Base-by-base conservation (phyloP, 92 coral and sea anemone genomes). In the Desmophyllum pertusum region DNA sequence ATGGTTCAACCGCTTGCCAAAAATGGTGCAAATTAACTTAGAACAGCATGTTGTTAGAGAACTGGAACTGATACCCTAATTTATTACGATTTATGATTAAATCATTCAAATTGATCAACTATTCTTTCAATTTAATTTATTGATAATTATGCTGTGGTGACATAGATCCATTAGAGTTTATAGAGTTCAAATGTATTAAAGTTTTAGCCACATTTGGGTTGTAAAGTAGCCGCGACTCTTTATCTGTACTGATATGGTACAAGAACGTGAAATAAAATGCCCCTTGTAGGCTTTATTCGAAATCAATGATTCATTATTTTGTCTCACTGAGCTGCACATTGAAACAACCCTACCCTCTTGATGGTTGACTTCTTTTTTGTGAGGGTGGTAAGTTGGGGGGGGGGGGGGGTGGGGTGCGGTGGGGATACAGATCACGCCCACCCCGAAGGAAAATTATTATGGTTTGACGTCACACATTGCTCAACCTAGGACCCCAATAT, bases 101-200 rank as follows among this genome's bases (percentile, higher is more conserved):
- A 41, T 39, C 57, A 62, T 42, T 78, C 25, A 61, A 42, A 40
- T 40, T 43, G 40, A 33, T 64, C 39, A 76, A 35, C 15, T 51
- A 6, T 50, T 52, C 21, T 77, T 41, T 33, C 14, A 48, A 59
- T 76, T 74, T 74, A 76, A 78, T 64, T 78, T 78, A 78, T 78
- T 63, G 33, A 39, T 59, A 78, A 61, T 78, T 41, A 63, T 64
- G 48, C 43, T 2, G 40, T 63, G 50, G 71, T 62, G 41, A 2
- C 36, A 48, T 31, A 15, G 36, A 33, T 45, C 25, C 61, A 48
- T 45, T 73, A 77, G 52, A 40, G 37, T 59, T 23, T 36, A 76
- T 8, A 76, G 73, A 78, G 37, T 42, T 27, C 36, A 3, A 23
- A 37, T 35, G 71, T 78, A 78, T 78, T 78, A 63, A 78, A 62